phyloP scores from a whole-genome alignment of 2,888 invertebrate genomes.

The Drosophila niveifrons region DNA sequence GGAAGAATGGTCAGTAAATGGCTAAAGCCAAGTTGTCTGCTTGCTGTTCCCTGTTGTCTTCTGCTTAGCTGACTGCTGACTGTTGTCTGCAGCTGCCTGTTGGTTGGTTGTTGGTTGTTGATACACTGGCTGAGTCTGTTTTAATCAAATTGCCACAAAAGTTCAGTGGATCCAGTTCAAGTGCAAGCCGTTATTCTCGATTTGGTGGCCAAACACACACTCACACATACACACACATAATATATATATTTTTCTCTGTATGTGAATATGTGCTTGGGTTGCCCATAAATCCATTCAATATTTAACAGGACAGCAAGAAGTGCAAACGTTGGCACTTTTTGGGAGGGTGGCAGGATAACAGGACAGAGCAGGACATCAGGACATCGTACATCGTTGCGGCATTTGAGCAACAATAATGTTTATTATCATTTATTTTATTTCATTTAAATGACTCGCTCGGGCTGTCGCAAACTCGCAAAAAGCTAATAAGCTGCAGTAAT shows the following conservation, averaged over 20 bases:
- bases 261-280: constrained; percentile 23
- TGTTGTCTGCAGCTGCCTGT: constrained; percentile 3
- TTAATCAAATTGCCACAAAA: constrained; percentile 75
- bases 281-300: constrained; percentile 73
- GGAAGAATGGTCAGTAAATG: constrained; percentile 48
- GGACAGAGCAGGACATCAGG: constrained; percentile 46
- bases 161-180: constrained; percentile 53
- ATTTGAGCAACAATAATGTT: constrained; percentile 72
- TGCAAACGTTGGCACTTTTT: constrained; percentile 76
- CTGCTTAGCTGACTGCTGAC: constrained; percentile 22
- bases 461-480: constrained; percentile 60
- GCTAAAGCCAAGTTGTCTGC: constrained; percentile 47
- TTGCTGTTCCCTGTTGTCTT: constrained; percentile 30
- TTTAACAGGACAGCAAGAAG: constrained; percentile 70
- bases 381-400: constrained; percentile 12
- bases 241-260: background rate
- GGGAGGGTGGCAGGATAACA: constrained; percentile 32
- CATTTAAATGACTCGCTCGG: constrained; percentile 74
- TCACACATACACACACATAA: background rate
- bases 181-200: constrained; percentile 63
- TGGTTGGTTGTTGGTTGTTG: constrained; percentile 29
- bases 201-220: constrained; percentile 34
- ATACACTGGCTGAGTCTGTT: constrained; percentile 50
- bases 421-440: constrained; percentile 81
- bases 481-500: constrained; percentile 82